A percentile compares a stretch with the other conserved stretches of the same genome.
These are phyloP conservation scores for Melanerpes formicivorus DNA, from an alignment of 2,113 vertebrate genomes.

Conservation along the genomic window DNA sequence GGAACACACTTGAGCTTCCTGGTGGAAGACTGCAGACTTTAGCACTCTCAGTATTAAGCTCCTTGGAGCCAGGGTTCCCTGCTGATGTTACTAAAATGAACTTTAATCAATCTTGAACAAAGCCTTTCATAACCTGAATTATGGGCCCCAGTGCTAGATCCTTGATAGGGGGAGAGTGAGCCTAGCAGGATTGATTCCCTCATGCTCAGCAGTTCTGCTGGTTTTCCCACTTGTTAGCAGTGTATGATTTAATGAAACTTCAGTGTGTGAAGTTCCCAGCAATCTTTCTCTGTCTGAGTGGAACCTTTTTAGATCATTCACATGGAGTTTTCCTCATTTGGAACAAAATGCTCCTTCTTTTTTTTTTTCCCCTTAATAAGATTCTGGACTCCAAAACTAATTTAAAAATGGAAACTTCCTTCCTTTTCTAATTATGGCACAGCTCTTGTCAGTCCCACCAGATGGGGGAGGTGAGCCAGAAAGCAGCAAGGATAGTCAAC, in stretches of 20 bases:
- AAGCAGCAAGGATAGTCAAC: neutral
- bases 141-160: neutral
- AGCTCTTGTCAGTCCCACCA: neutral
- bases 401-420: neutral
- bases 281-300: neutral
- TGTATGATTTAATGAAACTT: constrained; percentile 1
- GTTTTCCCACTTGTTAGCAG: constrained; percentile 18
- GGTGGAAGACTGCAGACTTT: neutral
- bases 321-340: neutral
- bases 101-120: constrained; percentile 22
- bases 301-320: neutral
- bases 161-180: neutral
- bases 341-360: neutral
- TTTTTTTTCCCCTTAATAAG: too few species aligned
- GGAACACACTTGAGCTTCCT: neutral
- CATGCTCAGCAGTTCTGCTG: neutral
- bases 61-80: neutral
- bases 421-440: neutral
- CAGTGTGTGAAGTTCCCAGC: neutral
- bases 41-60: neutral
- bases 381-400: neutral
- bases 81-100: constrained; percentile 19
- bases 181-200: neutral
- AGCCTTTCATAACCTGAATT: constrained; percentile 6
- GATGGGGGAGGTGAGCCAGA: neutral